phyloP scores from a whole-genome alignment of 2,888 invertebrate genomes.

The Trilocha varians region DNA sequence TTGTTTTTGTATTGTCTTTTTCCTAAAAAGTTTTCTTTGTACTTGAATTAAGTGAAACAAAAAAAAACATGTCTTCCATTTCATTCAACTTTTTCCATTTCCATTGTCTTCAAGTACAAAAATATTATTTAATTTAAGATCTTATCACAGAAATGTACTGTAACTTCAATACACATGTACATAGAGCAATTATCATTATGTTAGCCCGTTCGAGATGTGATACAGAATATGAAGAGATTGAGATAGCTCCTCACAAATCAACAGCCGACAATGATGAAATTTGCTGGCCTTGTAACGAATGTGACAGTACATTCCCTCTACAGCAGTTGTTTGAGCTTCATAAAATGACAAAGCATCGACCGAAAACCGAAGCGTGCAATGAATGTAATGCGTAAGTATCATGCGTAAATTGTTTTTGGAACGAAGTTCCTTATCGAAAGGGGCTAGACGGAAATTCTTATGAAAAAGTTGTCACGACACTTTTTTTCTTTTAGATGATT shows the following conservation, averaged over 20 bases:
- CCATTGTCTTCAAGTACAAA: too few relatives aligned
- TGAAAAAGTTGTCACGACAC: too few relatives aligned
- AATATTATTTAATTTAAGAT: too few relatives aligned
- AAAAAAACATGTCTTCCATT: too few relatives aligned
- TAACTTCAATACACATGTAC: too few relatives aligned
- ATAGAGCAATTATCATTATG: not conserved
- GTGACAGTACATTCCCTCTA: conserved; percentile 80
- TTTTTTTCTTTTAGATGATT: too few relatives aligned
- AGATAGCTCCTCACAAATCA: not conserved
- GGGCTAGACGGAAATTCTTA: not conserved
- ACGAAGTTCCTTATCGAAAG: not conserved
- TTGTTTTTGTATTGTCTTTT: too few relatives aligned
- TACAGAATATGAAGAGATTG: conserved; percentile 22
- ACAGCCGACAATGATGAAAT: conserved; percentile 16
- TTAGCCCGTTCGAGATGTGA: conserved; percentile 6
- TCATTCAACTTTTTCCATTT: too few relatives aligned
- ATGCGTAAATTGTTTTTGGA: not conserved
- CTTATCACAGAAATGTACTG: too few relatives aligned
- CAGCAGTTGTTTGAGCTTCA: conserved; percentile 80
- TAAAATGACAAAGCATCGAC: conserved; percentile 75
- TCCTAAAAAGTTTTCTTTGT: too few relatives aligned
- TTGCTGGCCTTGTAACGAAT: conserved; percentile 75
- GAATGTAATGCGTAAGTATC: conserved; percentile 43
- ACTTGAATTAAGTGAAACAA: too few relatives aligned
- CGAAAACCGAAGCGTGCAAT: conserved; percentile 73